Evolutionary conservation across 2,888 invertebrate species (phyloP).

Genomic region (Odontothrips loti): DNA sequence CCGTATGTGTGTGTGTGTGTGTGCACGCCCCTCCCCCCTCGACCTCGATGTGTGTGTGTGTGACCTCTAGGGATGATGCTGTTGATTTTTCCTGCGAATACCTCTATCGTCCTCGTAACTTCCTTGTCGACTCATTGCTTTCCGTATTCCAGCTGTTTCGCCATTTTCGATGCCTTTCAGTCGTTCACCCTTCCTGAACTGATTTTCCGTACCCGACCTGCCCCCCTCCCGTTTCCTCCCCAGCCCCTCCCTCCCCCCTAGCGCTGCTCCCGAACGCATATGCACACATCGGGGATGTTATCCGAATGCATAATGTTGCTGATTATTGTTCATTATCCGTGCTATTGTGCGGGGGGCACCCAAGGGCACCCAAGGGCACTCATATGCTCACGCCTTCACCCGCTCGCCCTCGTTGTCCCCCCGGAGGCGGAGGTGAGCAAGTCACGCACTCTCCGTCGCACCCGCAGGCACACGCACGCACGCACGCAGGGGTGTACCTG

Average conservation of each 20-base stretch:
- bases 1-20: background rate
- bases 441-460: background rate
- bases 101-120: background rate
- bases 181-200: background rate
- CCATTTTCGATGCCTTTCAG: too few species aligned
- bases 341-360: background rate
- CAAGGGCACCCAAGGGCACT: background rate
- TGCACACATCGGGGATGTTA: constrained; percentile 9
- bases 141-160: too few species aligned
- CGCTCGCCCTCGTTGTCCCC: too few species aligned
- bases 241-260: background rate
- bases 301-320: constrained; percentile 20
- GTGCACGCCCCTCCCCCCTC: background rate
- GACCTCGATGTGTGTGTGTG: background rate
- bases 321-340: constrained; percentile 22
- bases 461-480: background rate
- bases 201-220: background rate
- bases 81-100: background rate
- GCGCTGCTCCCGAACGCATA: background rate
- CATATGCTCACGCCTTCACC: background rate
- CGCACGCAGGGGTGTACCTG: background rate
- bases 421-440: background rate
- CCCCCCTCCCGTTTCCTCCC: background rate
- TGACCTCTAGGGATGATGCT: background rate
- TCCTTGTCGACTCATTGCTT: background rate